Evolutionary conservation across 1,140 invertebrate species (phyloP), one percentile per base, ranked within the genome.

Genomic region (Apis laboriosa): DNA sequence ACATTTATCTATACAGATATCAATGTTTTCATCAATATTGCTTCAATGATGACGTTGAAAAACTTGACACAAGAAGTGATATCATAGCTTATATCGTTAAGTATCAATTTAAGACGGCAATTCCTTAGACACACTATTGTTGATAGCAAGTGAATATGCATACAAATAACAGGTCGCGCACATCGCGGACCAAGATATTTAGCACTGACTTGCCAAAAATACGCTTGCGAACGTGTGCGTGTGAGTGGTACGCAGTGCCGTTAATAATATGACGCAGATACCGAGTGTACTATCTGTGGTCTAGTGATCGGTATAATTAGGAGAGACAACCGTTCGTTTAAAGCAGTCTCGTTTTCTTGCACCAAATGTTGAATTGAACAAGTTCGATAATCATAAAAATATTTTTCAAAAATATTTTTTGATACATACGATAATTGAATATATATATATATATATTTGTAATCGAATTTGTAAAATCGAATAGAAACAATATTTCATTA

Each of bases 131-230:
- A 43, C 34, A 43, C 34, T 43, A 43, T 4, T 43, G 5, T 43
- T 43, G 5, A 43, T 43, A 43, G 5, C 4, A 43, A 4, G 2
- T 4, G 34, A 43, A 43, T 60, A 24, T 66, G 64, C 17, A 64
- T 58, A 55, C 72, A 68, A 64, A 75, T 76, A 76, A 53, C 60
- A 64, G 79, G 15, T 28, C 61, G 71, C 17, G 60, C 61, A 24
- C 68, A 61, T 51, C 24, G 49, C 49, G 17, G 19, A n/a, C 53
- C 7, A 80, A 82, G 73, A 77, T 70, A 82, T 82, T 82, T 82
- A 56, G 64, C 80, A 82, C 64, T 61, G 55, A 53, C 56, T 51
- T 12, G 28, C 24, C 56, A 60, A 68, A 82, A 82, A 82, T 77
- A 77, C 56, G 8, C 56, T 43, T 43, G 64, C 58, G 51, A 28